Evolutionary conservation across 2,797 vertebrate species (phyloP), one percentile per base, ranked within the genome.

Genomic region (Hippoglossus hippoglossus): DNA sequence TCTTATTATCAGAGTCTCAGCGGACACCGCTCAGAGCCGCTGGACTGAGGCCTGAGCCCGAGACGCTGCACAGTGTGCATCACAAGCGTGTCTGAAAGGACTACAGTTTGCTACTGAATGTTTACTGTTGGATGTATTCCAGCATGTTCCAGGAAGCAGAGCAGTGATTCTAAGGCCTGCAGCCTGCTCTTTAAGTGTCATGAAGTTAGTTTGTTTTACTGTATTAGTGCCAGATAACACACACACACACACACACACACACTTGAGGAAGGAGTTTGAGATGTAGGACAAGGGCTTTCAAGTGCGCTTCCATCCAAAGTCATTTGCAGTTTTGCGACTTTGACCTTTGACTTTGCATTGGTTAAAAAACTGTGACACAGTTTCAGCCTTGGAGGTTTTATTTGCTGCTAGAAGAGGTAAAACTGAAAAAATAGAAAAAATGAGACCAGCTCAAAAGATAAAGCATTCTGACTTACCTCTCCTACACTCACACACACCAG

Each of bases 1-100:
- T 5, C 50, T 59, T 73, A 49, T 77, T 25, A 68, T 26, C 31
- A 10, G 19, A 26, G 51, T 81, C 68, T 80, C 63, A 25, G 57
- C 46, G 49, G 71, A 63, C 0, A 4, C 59, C 52, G 36, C 64
- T 46, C 65, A 25, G 58, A 74, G 46, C 21, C 9, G 19, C 68
- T 69, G 80, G 67, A 64, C 66, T 72, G 44, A 66, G 41, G 54
- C 71, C 60, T 47, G 5, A 63, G 21, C 41, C 28, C 41, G 12
- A 59, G 44, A 78, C 1, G 15, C 50, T 56, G 36, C 28, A 56
- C 31, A 63, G 22, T 11, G 31, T 50, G 18, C 16, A 16, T 39
- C 60, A 64, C 26, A 25, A 36, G 7, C 5, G 31, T 16, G 26
- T 76, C 15, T 66, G 9, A 31, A 47, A 62, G 67, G 61, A 28